Conservation (phyloP, 1,140 invertebrate species). For the Popillia japonica region DNA sequence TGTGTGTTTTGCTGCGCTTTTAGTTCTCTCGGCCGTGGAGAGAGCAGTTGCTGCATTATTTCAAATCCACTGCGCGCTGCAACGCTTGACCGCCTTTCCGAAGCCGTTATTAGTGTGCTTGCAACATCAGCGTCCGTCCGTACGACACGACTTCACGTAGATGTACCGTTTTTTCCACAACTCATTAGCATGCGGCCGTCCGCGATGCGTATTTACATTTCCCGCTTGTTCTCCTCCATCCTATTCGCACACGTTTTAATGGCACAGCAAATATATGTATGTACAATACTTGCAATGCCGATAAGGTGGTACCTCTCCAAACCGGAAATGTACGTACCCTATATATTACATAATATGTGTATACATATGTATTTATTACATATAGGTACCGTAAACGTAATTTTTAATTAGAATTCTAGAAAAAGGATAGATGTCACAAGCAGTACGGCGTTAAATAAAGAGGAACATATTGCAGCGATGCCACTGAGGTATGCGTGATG, state of each 20-base stretch:
- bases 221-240: not conserved
- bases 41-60: constrained; percentile 17
- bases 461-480: no score
- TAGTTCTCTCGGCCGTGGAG: not conserved
- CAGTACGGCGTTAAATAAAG: no score
- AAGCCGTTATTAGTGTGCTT: constrained; percentile 27
- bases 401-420: no score
- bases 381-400: no score
- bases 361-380: no score
- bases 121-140: constrained; percentile 12
- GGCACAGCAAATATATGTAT: not conserved
- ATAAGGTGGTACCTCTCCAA: no score
- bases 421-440: no score
- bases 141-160: constrained; percentile 6
- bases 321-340: no score
- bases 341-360: no score
- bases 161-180: constrained; percentile 26
- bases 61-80: constrained; percentile 13
- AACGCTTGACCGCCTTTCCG: constrained; percentile 30
- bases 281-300: no score
- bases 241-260: not conserved
- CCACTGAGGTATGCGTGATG: no score
- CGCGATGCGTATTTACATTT: constrained; percentile 20
- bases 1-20: constrained; percentile 19
- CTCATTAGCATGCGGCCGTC: constrained; percentile 4